Evolutionary conservation across 2,888 invertebrate genomes (phyloP), one percentile per base, ranked within the genome.

Genomic region (Lepidocyrtinus sp.): DNA sequence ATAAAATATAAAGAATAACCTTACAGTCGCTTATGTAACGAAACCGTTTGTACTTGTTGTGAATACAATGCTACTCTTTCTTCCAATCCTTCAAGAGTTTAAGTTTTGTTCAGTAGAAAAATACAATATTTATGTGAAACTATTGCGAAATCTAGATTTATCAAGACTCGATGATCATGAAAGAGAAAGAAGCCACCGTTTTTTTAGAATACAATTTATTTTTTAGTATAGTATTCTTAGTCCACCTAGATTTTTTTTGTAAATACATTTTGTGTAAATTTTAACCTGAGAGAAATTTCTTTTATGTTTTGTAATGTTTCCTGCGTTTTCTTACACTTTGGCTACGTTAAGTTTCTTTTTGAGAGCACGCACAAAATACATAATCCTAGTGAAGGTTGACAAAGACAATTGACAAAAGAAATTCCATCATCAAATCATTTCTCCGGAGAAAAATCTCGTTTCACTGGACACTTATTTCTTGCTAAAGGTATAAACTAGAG

Each of bases 51-150:
- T 64, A 64, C 73, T 73, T 71, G 36, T 36, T 36, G 73, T 63
- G 65, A 36, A 27, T 65, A 65, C 3, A 5, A 65, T 7, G 22
- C n/a, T 59, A 69, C 2, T 3, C 36, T 1, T 55, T 19, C 45
- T 36, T 64, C 50, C 64, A 50, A 46, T 64, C 45, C 63, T 50
- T 63, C 64, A 78, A 77, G 76, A 22, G 26, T 25, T 65, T 50
- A 65, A 69, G 78, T 69, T 73, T 36, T 36, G 73, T 73, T 78
- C 78, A 74, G 45, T 55, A 45, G 25, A 69, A 69, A 65, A 36
- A 7, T 36, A 26, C n/a, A 67, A 77, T 63, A 45, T 71, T 62
- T 59, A 62, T 62, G 7, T 64, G 50, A 67, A 45, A 21, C 22
- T 7, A 68, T 68, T 7, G 36, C 36, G 36, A 5, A 36, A 36